Base-by-base conservation (phyloP, 2,797 vertebrate species). In the Selene dorsalis region DNA sequence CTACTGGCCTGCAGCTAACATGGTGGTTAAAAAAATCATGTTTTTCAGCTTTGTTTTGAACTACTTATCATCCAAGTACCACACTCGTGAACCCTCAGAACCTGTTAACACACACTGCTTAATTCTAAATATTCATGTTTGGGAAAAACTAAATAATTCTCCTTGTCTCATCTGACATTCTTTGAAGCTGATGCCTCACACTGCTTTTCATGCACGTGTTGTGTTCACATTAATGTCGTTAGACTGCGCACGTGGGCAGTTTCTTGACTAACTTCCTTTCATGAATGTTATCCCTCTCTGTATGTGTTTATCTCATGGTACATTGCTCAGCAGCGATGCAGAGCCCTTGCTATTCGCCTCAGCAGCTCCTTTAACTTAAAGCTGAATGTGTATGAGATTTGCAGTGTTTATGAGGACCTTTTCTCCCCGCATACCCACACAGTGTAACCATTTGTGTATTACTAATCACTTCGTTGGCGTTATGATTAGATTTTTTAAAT, bases 31-130 rank as follows among this genome's bases (percentile, higher is more conserved):
- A 30, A 66, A 61, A 26, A 10, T 28, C 52, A 58, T 16, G 39
- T 35, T 56, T 72, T 59, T 48, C 35, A 48, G 67, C 38, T 67
- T 66, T 65, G 17, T n/a, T 75, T 77, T 78, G 66, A 60, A 41
- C 20, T 45, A 35, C 59, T 84, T 60, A 57, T 58, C 69, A 48
- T 65, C 16, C 4, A 58, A 75, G 69, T n/a, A 16, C 20, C 28
- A 14, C 10, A 62, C 62, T 75, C 47, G 13, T 50, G 50, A 83
- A 75, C 59, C 56, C 56, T 72, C 17, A 47, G 22, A 87, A 75
- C 32, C 50, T 53, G 45, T 77, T 50, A 79, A 45, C n/a, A 75
- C 45, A 26, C 35, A 43, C n/a, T 70, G 55, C 82, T 82, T 77
- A 22, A 75, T 84, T 62, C 69, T 16, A 68, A 77, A 85, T 52